Conservation (phyloP, 2,113 vertebrate genomes). For the Calcarius ornatus region DNA sequence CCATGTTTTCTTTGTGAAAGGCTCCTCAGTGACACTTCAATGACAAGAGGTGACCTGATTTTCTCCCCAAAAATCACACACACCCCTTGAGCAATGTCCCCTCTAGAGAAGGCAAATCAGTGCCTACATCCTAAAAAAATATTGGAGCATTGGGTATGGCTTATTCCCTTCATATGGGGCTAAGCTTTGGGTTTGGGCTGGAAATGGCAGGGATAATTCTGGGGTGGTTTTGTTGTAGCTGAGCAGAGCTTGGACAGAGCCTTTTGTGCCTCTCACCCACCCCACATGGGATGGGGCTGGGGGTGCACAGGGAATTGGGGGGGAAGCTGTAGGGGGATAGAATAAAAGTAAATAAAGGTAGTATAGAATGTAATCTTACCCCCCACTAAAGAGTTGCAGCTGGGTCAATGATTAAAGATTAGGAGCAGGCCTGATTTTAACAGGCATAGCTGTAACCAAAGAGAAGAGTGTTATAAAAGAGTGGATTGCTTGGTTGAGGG, state of each 20-base stretch:
- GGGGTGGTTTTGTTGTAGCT: not conserved
- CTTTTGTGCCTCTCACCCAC: not conserved
- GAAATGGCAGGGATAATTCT: not conserved
- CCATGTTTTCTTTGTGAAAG: not conserved
- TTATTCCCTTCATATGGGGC: not conserved
- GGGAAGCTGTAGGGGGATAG: too few relatives aligned
- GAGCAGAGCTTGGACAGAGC: not conserved
- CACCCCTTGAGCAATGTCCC: not conserved
- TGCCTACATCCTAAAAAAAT: not conserved
- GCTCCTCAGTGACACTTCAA: not conserved
- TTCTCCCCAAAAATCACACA: not conserved
- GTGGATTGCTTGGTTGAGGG: too few relatives aligned
- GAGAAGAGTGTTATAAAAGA: too few relatives aligned
- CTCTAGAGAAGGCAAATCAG: not conserved
- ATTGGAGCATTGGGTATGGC: rapidly evolving
- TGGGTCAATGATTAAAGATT: too few relatives aligned
- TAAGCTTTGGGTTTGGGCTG: not conserved
- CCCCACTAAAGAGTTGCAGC: too few relatives aligned
- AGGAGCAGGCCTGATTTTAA: too few relatives aligned
- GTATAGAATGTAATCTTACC: too few relatives aligned
- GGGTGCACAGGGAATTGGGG: not conserved
- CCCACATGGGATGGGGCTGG: not conserved
- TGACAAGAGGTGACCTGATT: not conserved
- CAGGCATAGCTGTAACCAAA: too few relatives aligned
- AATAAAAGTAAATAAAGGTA: too few relatives aligned